These are phyloP conservation scores for Micromussa lordhowensis DNA, from an alignment of 92 coral and sea anemone species.

Conservation along the genomic window DNA sequence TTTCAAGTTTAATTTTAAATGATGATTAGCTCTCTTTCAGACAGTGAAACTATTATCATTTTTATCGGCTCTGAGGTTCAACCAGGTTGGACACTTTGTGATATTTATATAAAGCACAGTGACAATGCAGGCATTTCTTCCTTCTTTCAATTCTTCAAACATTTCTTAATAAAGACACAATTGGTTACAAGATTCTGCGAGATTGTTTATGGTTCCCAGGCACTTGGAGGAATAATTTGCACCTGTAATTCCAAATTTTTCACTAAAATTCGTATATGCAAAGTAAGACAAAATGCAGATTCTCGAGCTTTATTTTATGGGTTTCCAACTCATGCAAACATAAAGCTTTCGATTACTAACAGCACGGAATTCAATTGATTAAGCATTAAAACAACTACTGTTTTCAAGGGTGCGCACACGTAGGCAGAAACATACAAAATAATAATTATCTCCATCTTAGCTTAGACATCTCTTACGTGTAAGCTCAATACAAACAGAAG, in stretches of 20 bases:
- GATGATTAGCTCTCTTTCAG: no score
- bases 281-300: no score
- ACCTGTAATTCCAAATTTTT: background rate
- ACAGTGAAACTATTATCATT: no score
- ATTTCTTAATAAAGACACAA: background rate
- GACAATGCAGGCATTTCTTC: background rate
- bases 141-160: background rate
- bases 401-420: no score
- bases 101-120: background rate
- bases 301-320: background rate
- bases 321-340: background rate
- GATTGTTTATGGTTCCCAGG: background rate
- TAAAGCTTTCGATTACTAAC: background rate
- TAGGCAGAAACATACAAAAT: no score
- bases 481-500: no score
- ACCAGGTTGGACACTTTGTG: background rate
- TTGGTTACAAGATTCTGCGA: background rate
- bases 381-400: background rate
- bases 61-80: no score
- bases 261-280: background rate
- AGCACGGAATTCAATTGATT: background rate
- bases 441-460: no score
- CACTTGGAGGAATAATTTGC: background rate
- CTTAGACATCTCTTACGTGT: no score
- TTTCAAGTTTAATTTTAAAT: no score